Evolutionary conservation across 2,888 invertebrate genomes (phyloP).

Genomic region (Bellardia bayeri): DNA sequence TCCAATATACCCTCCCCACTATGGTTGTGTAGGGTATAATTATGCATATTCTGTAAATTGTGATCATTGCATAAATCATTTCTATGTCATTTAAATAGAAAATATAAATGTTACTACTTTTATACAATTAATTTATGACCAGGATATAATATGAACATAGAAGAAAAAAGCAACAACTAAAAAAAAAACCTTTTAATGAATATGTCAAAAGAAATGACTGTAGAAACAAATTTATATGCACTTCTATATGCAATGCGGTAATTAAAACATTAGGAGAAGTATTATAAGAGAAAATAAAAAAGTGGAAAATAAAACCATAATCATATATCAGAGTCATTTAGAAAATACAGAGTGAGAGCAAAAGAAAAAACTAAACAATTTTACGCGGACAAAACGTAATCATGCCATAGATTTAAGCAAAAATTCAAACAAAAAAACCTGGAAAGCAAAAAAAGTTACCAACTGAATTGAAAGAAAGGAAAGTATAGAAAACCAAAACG

Average conservation of each 20-base stretch:
- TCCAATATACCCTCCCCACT: too few species aligned
- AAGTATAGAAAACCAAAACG: not conserved
- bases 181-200: conserved; percentile 62
- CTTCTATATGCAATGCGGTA: conserved; percentile 62
- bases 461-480: conserved; percentile 3
- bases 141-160: not conserved
- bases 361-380: conserved; percentile 38
- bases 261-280: conserved; percentile 65
- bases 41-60: not conserved
- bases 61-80: conserved; percentile 42
- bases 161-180: not conserved
- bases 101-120: conserved; percentile 20
- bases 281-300: not conserved
- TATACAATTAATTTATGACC: conserved; percentile 56
- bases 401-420: conserved; percentile 60
- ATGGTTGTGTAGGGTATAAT: too few species aligned
- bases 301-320: conserved; percentile 27
- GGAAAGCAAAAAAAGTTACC: not conserved
- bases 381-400: conserved; percentile 49
- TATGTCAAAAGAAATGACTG: conserved; percentile 60
- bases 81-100: conserved; percentile 36
- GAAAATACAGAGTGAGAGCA: conserved; percentile 5
- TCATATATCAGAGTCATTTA: conserved; percentile 59
- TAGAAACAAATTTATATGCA: conserved; percentile 50
- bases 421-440: conserved; percentile 20